Conservation (phyloP, 2,888 invertebrate species). For the Kuschelorhynchus macadamiae region DNA sequence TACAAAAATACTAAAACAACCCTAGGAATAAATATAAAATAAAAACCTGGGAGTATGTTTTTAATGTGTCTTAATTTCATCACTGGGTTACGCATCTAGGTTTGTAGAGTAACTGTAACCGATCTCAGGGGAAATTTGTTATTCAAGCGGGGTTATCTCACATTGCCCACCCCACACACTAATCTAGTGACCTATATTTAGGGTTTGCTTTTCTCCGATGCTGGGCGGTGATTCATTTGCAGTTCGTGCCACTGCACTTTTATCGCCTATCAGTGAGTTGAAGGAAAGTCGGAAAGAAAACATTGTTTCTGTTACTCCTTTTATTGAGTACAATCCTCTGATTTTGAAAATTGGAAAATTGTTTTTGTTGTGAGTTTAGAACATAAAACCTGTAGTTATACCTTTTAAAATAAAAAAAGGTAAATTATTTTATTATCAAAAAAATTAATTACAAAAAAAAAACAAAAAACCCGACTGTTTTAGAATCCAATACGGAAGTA, state of each 20-base stretch:
- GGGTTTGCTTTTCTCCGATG: slow-evolving; percentile 31
- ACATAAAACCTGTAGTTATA: too few species aligned
- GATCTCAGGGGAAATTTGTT: slow-evolving; percentile 43
- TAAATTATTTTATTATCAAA: too few species aligned
- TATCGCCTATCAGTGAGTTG: slow-evolving; percentile 16
- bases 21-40: too few species aligned
- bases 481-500: too few species aligned
- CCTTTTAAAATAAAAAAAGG: too few species aligned
- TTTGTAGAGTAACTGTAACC: slow-evolving; percentile 31
- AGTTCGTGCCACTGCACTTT: slow-evolving; percentile 46
- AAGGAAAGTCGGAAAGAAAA: not conserved
- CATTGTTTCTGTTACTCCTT: not conserved
- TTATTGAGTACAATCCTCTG: not conserved
- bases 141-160: slow-evolving; percentile 42
- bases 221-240: slow-evolving; percentile 46
- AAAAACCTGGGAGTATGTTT: not conserved
- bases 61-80: slow-evolving; percentile 4
- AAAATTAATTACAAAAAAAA: too few species aligned
- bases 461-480: too few species aligned
- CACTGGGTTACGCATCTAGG: slow-evolving; percentile 20
- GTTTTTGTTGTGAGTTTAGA: too few species aligned
- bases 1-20: too few species aligned
- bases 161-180: slow-evolving; percentile 46
- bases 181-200: slow-evolving; percentile 51
- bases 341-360: slow-evolving; percentile 1